A percentile compares a stretch with the other conserved stretches of the same genome.
Evolutionary conservation across 2,113 vertebrate genomes (phyloP).

Genomic region (Corvus cornix): DNA sequence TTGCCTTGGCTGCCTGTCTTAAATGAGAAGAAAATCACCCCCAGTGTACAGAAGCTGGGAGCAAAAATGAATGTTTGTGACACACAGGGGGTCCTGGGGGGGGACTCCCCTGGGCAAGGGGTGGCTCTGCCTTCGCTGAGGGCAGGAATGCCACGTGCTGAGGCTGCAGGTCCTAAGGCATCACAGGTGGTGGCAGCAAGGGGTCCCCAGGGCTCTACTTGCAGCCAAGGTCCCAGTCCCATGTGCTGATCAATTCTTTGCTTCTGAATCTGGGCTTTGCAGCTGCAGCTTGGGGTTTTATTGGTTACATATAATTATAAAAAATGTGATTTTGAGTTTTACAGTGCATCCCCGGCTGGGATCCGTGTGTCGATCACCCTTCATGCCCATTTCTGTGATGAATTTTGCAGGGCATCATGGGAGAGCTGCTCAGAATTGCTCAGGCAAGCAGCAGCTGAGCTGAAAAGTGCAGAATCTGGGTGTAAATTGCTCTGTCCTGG

Average conservation of each 20-base stretch:
- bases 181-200: neutral
- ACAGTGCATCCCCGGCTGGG: neutral
- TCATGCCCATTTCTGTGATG: neutral
- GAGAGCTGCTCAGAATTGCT: neutral
- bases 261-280: neutral
- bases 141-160: neutral
- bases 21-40: neutral
- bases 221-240: neutral
- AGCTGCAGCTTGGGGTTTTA: neutral
- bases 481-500: neutral
- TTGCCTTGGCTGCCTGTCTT: neutral
- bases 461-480: neutral
- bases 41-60: neutral
- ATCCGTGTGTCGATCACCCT: rapidly evolving
- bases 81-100: neutral
- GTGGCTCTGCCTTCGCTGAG: neutral
- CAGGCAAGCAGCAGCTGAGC: neutral
- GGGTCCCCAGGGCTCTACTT: neutral
- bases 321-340: neutral
- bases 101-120: neutral
- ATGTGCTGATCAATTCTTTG: neutral
- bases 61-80: neutral
- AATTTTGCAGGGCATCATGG: neutral
- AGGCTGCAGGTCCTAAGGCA: too few relatives aligned
- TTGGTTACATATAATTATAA: neutral